Evolutionary conservation across 2,888 invertebrate genomes (phyloP).

Genomic region (Horisme vitalbata): DNA sequence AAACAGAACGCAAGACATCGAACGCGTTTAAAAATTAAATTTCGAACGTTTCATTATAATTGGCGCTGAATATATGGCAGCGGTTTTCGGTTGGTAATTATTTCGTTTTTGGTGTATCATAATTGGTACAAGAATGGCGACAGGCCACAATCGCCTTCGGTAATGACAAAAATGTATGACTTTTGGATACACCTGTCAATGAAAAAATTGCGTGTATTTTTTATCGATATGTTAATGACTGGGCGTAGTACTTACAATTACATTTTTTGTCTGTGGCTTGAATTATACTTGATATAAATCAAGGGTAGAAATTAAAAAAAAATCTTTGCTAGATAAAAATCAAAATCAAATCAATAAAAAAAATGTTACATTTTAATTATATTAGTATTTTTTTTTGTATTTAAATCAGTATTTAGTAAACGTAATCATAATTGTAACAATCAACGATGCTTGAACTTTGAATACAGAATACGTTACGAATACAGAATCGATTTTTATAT

Average conservation of each 20-base stretch:
- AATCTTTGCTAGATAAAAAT: too few species aligned
- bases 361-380: too few species aligned
- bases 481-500: slow-evolving; percentile 29
- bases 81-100: slow-evolving; percentile 21
- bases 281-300: too few species aligned
- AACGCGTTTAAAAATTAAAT: slow-evolving; percentile 33
- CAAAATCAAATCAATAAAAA: too few species aligned
- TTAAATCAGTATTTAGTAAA: too few species aligned
- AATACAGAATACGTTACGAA: slow-evolving; percentile 17
- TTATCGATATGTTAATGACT: slow-evolving; percentile 13
- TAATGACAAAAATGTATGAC: too few species aligned
- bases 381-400: too few species aligned
- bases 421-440: too few species aligned
- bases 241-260: slow-evolving; percentile 2
- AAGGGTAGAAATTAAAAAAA: too few species aligned
- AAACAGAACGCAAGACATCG: slow-evolving; percentile 29
- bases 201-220: slow-evolving; percentile 14
- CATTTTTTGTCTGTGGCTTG: not conserved
- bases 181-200: too few species aligned
- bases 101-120: slow-evolving; percentile 22
- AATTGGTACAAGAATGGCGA: slow-evolving; percentile 28
- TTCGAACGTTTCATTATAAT: slow-evolving; percentile 24
- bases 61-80: slow-evolving; percentile 18
- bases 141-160: slow-evolving; percentile 19
- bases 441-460: too few species aligned